Conservation (phyloP, 2,113 vertebrate genomes). For the Phyllopteryx taeniolatus region DNA sequence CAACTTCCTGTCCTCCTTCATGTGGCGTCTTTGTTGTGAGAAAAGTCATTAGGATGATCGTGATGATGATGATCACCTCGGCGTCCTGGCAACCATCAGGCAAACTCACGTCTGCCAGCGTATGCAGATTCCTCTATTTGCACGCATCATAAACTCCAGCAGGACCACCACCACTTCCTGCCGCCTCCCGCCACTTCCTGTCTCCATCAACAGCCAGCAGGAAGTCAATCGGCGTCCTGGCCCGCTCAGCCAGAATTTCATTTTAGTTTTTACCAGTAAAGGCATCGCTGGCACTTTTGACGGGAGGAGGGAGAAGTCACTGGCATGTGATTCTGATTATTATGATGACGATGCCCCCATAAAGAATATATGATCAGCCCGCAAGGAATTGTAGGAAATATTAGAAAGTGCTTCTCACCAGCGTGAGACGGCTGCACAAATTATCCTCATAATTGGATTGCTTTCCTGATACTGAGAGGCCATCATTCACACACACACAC, state of each 20-base stretch:
- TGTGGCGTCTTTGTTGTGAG: not conserved
- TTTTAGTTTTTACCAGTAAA: constrained; percentile 61
- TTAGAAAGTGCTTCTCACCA: not conserved
- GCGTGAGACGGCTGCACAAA: not conserved
- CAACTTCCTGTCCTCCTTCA: not conserved
- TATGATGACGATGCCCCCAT: not conserved
- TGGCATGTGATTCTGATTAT: not conserved
- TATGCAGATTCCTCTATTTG: constrained; percentile 74
- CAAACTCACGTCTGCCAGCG: not conserved
- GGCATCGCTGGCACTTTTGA: constrained; percentile 18
- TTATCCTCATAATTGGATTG: not conserved
- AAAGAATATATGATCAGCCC: not conserved
- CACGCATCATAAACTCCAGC: constrained; percentile 75
- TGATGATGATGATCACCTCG: constrained; percentile 54
- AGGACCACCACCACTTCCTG: constrained; percentile 48
- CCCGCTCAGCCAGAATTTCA: constrained; percentile 65
- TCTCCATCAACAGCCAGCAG: constrained; percentile 52
- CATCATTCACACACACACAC: not conserved
- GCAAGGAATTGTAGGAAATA: not conserved
- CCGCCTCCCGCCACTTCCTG: constrained; percentile 16
- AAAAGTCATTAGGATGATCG: not conserved
- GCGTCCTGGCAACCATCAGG: constrained; percentile 39
- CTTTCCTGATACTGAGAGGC: not conserved
- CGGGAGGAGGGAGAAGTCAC: not conserved
- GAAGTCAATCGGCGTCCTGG: constrained; percentile 67